A percentile compares a stretch with the other conserved stretches of the same genome.
phyloP scores from a whole-genome alignment of 2,113 vertebrate species.

The Marmota monax region DNA sequence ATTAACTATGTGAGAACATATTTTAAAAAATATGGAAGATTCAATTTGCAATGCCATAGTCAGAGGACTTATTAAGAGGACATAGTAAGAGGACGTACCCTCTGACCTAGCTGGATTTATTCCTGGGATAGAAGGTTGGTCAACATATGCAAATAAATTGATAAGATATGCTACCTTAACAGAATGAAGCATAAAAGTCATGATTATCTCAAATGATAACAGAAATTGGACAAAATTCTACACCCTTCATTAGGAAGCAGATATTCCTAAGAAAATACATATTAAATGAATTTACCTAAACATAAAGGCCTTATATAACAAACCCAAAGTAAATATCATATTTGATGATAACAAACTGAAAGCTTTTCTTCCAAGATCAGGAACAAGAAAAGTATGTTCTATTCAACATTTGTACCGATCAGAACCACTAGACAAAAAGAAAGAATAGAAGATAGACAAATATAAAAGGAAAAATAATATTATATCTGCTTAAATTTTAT shows the following conservation, averaged over 20 bases:
- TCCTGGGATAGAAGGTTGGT: neutral
- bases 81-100: no score
- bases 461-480: neutral
- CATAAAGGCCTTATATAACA: neutral
- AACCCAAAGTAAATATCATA: neutral
- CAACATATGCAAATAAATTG: neutral
- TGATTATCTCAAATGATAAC: neutral
- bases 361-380: neutral
- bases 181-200: neutral
- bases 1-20: neutral
- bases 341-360: neutral
- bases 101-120: neutral
- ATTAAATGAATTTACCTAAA: neutral
- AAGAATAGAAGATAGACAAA: neutral
- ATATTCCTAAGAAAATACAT: neutral
- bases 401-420: neutral
- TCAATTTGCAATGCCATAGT: neutral
- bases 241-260: neutral
- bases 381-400: neutral
- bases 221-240: neutral
- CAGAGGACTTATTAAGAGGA: neutral
- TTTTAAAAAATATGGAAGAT: neutral
- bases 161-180: neutral
- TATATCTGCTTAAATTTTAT: neutral
- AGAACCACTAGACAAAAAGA: neutral